phyloP scores from a whole-genome alignment of 2,113 vertebrate species.

The Chloebia gouldiae region DNA sequence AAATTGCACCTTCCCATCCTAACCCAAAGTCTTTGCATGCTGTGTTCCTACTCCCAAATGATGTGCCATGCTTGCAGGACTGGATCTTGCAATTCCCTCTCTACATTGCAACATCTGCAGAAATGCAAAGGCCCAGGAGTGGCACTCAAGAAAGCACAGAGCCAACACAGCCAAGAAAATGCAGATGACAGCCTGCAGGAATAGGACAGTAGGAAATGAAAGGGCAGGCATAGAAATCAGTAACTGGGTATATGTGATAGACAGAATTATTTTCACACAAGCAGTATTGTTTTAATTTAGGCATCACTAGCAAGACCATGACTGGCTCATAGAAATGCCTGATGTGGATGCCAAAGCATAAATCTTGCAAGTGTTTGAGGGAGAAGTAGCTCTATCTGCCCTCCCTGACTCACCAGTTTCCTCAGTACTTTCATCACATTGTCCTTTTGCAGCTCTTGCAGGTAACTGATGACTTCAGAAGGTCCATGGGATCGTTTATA shows the following conservation, averaged over 20 bases:
- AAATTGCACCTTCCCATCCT: neutral
- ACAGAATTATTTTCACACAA: neutral
- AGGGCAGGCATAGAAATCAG: neutral
- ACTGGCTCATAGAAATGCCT: neutral
- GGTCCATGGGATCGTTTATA: neutral
- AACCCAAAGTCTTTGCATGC: neutral
- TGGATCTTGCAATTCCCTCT: neutral
- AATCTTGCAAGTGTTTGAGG: neutral
- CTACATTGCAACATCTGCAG: neutral
- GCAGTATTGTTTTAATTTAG: neutral
- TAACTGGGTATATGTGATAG: neutral
- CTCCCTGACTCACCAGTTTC: neutral
- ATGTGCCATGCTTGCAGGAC: neutral
- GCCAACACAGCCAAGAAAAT: neutral
- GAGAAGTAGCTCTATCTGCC: neutral
- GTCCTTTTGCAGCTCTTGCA: neutral
- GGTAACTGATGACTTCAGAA: neutral
- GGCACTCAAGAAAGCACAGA: neutral
- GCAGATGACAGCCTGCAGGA: neutral
- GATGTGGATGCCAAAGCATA: neutral
- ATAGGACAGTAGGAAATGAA: neutral
- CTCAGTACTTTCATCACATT: neutral
- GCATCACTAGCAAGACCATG: neutral
- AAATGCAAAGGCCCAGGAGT: neutral
- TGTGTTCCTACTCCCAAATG: neutral